Evolutionary conservation across 2,113 vertebrate species (phyloP).

Genomic region (Podocnemis expansa): DNA sequence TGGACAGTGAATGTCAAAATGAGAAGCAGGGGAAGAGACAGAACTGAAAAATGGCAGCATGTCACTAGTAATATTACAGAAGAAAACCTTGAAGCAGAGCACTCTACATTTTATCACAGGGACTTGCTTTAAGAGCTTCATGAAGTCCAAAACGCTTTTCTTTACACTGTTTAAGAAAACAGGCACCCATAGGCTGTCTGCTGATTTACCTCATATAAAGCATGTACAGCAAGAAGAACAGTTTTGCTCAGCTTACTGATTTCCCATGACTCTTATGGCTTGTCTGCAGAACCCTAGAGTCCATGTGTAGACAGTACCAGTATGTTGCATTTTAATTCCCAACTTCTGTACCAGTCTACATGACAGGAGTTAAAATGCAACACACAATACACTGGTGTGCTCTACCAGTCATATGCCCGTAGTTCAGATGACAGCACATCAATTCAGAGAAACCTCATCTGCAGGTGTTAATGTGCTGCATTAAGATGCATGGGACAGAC

Average conservation of each 20-base stretch:
- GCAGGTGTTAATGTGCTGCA: neutral
- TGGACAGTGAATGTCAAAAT: slow-evolving; percentile 59
- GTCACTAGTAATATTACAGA: slow-evolving; percentile 47
- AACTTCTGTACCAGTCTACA: neutral
- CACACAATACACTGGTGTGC: neutral
- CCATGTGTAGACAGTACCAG: neutral
- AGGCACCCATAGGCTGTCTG: slow-evolving; percentile 24
- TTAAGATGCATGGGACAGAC: neutral
- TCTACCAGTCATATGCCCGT: neutral
- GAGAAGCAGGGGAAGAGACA: slow-evolving; percentile 49
- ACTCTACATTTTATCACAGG: slow-evolving; percentile 66
- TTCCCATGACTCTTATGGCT: neutral
- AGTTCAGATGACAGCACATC: neutral
- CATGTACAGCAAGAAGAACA: neutral
- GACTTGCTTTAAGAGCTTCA: slow-evolving; percentile 68
- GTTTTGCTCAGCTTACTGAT: neutral
- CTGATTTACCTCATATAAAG: slow-evolving; percentile 49
- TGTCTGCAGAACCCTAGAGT: neutral
- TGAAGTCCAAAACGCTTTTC: slow-evolving; percentile 64
- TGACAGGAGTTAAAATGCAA: neutral
- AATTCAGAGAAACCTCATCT: neutral
- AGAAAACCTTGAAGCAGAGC: slow-evolving; percentile 62
- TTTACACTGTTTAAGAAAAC: slow-evolving; percentile 68
- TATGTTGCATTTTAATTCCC: no score
- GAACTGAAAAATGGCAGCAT: slow-evolving; percentile 63